These are phyloP conservation scores for Hoplias malabaricus DNA, from an alignment of 2,113 vertebrate species.

Conservation along the genomic window DNA sequence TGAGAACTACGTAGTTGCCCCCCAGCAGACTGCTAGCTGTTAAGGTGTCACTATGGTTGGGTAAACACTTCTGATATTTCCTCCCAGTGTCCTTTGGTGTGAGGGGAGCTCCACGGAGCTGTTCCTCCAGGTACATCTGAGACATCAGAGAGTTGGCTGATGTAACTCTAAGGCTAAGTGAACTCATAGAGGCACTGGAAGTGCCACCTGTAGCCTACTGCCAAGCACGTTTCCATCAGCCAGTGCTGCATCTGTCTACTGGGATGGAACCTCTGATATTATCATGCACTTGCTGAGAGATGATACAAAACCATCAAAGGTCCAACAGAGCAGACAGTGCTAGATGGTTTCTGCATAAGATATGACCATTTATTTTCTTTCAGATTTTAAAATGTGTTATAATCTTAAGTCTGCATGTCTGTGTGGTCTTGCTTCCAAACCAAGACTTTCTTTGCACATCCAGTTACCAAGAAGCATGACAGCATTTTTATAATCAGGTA, in stretches of 20 bases:
- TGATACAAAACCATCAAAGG: neutral
- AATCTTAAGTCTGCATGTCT: too few relatives aligned
- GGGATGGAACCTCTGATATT: constrained; percentile 14
- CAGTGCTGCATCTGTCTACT: neutral
- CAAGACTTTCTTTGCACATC: too few relatives aligned
- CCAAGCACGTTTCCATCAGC: constrained; percentile 59
- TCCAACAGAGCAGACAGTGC: neutral
- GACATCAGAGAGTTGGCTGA: constrained; percentile 45
- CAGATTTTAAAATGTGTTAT: too few relatives aligned
- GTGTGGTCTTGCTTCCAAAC: too few relatives aligned
- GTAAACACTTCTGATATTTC: constrained; percentile 52
- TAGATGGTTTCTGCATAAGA: too few relatives aligned
- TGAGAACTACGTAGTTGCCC: constrained; percentile 20
- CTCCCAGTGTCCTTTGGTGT: constrained; percentile 31
- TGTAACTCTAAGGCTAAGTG: constrained; percentile 49
- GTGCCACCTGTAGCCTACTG: constrained; percentile 53
- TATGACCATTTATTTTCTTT: neutral
- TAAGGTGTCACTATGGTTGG: constrained; percentile 37
- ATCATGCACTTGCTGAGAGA: neutral
- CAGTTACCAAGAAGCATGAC: too few relatives aligned
- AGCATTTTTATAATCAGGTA: too few relatives aligned
- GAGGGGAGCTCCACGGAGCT: constrained; percentile 16
- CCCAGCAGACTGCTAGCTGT: constrained; percentile 28
- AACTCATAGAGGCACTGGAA: constrained; percentile 53
- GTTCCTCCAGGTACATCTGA: constrained; percentile 28